These are phyloP conservation scores for Cyrtonyx montezumae DNA, from an alignment of 2,113 vertebrate species.

Conservation along the genomic window DNA sequence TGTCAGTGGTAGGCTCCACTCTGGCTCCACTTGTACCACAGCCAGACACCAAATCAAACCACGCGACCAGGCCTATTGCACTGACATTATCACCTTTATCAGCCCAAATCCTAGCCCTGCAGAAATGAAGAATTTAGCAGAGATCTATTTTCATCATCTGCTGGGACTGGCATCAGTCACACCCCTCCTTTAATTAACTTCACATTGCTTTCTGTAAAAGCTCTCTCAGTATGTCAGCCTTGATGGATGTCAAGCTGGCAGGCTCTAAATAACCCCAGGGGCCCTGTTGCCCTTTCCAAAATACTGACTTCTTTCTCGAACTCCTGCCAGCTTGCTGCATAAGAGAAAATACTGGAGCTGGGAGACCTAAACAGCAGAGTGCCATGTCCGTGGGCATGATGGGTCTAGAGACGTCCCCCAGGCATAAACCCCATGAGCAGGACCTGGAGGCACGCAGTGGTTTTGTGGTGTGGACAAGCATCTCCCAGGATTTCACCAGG, in stretches of 20 bases:
- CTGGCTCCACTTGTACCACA: neutral
- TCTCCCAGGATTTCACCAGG: neutral
- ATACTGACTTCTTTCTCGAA: neutral
- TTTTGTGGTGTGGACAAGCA: neutral
- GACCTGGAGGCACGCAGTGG: rapidly evolving
- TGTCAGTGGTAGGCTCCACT: neutral
- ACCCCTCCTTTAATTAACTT: slow-evolving; percentile 41
- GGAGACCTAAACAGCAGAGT: neutral
- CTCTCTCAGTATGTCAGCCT: slow-evolving; percentile 1
- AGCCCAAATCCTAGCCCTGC: neutral
- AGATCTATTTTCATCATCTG: slow-evolving; percentile 35
- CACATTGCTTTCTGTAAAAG: neutral
- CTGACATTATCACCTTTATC: slow-evolving; percentile 9
- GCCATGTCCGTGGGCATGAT: neutral
- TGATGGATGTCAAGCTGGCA: slow-evolving; percentile 35
- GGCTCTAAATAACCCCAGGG: neutral
- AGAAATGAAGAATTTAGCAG: slow-evolving; percentile 9
- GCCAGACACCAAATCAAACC: neutral
- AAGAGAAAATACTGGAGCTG: neutral
- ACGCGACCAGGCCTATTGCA: neutral
- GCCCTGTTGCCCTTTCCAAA: neutral
- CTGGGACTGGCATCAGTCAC: neutral
- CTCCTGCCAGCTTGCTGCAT: neutral
- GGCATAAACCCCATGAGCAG: neutral
- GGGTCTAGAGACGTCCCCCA: neutral